Percentiles rank a stretch among this genome's conserved stretches.
phyloP scores from a whole-genome alignment of 2,113 vertebrate genomes.

The Crotalus viridis region DNA sequence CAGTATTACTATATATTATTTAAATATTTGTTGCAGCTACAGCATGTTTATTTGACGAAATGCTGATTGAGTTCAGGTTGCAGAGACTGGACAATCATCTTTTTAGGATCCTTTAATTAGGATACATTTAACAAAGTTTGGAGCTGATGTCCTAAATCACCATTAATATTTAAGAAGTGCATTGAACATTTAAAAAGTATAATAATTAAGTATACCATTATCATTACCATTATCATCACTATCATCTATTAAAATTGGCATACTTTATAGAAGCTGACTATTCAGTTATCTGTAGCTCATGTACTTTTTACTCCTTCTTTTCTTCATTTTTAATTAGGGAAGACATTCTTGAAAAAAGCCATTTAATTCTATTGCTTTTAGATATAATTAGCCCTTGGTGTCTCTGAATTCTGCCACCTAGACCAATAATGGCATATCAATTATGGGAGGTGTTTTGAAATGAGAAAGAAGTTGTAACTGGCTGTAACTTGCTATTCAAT shows the following conservation, averaged over 20 bases:
- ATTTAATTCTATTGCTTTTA: constrained; percentile 11
- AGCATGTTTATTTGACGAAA: background rate
- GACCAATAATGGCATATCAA: background rate
- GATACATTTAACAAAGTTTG: background rate
- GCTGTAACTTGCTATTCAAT: background rate
- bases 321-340: background rate
- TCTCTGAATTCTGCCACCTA: background rate
- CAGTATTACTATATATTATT: background rate
- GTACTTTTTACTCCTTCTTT: background rate
- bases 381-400: constrained; percentile 3
- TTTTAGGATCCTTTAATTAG: background rate
- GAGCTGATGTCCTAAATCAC: background rate
- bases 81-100: background rate
- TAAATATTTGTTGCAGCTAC: background rate
- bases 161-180: background rate
- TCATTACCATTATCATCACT: background rate
- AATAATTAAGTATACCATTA: background rate
- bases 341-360: background rate
- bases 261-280: background rate
- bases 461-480: background rate
- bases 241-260: background rate
- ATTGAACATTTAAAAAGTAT: background rate
- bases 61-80: background rate
- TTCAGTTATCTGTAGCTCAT: background rate
- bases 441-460: background rate